phyloP scores from a whole-genome alignment of 30 jellyfish, hydroid and myxozoan genomes.

The Chrysaora quinquecirrha region DNA sequence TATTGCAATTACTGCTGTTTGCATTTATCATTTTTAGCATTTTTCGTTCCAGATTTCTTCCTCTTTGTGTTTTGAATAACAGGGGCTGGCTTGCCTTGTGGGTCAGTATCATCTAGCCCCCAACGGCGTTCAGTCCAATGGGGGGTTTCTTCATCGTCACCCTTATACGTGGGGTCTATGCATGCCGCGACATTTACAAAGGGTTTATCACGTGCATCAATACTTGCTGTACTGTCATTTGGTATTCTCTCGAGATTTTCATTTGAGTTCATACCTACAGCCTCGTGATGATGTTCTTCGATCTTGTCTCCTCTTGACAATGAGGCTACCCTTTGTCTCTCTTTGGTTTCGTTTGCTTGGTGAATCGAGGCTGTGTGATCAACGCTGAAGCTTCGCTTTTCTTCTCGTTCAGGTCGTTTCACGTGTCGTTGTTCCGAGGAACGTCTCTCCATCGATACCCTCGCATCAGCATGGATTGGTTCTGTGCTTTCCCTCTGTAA shows the following conservation, averaged over 20 bases:
- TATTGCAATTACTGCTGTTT: constrained; percentile 70
- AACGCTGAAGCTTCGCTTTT: neutral
- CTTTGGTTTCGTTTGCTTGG: neutral
- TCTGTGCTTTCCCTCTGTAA: no score
- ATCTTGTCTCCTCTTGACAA: neutral
- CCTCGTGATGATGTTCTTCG: neutral
- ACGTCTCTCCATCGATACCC: neutral
- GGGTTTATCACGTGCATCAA: constrained; percentile 2
- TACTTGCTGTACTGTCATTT: neutral
- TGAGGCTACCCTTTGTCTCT: neutral
- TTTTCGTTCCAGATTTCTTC: constrained; percentile 39
- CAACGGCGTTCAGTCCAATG: constrained; percentile 14
- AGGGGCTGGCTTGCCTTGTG: constrained; percentile 47
- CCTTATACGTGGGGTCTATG: constrained; percentile 69
- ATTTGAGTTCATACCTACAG: neutral
- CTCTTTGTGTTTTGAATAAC: constrained; percentile 70
- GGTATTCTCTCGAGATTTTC: neutral
- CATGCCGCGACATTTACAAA: constrained; percentile 68
- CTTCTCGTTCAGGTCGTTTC: neutral
- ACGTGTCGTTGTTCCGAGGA: neutral
- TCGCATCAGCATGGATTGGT: no score
- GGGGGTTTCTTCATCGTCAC: constrained; percentile 39
- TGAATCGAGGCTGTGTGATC: neutral
- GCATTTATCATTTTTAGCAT: constrained; percentile 58
- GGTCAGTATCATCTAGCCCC: constrained; percentile 32